Base-by-base conservation (phyloP, 2,113 vertebrate species). In the Heterotilapia buettikoferi region DNA sequence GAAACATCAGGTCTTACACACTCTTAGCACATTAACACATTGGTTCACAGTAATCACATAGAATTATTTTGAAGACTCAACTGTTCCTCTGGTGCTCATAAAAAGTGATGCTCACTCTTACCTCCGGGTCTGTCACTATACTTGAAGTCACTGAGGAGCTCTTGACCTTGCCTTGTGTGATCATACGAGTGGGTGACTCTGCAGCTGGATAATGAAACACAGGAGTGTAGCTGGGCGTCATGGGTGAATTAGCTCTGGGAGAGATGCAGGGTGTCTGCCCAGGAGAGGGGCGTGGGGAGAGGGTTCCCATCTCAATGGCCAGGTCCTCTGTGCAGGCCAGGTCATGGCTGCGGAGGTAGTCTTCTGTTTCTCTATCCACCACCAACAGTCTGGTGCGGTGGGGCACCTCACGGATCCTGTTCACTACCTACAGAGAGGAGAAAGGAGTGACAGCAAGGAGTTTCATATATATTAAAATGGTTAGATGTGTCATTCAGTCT, bases 351-450 rank as follows among this genome's bases (percentile, higher is more conserved):
- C 56, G 95, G 40, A 99, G 97, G 91, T 96, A 96, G 13, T 98
- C 97, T 0, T 99, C 98, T 0, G 98, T 98, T 76, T 97, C 97
- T 84, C 96, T 95, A 96, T 99, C 98, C 88, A 98, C 97, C 94
- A 99, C 98, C 38, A 99, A 96, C 91, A 99, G 73, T 21, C 96
- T 92, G 0, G 98, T 99, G 90, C 98, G 97, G 0, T 97, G 92
- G 73, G 98, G 95, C 86, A 98, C 94, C 0, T 97, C 97, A 40
- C 97, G 96, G 94, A 99, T 99, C 21, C 97, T 97, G 90, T 97
- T 97, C 26, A 99, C 99, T 1, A 99, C 99, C 99, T 99, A 2
- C 1, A 59, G 2, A 40, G 76, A 33, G 83, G 16, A 59, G 52
- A 33, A 36, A 26, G 6, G 14, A 81, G 33, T 9, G 6, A 24